Percentiles rank a stretch among this genome's conserved stretches.
These are phyloP conservation scores for Hypotaenidia philippensis DNA, from an alignment of 2,797 vertebrate genomes.

Conservation along the genomic window DNA sequence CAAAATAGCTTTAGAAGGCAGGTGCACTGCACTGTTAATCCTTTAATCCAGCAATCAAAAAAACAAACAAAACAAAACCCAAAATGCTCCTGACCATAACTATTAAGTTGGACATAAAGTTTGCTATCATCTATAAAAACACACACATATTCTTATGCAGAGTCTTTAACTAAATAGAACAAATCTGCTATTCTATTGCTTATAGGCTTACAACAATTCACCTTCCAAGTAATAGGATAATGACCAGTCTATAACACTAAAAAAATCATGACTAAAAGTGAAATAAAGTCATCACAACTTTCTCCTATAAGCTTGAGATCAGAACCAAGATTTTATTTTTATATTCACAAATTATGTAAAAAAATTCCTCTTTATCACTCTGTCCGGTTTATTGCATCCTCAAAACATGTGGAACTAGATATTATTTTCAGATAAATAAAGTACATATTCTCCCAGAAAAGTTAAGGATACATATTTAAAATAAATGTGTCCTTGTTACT, in stretches of 20 bases:
- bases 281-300: not conserved
- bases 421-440: not conserved
- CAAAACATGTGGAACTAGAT: not conserved
- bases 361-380: not conserved
- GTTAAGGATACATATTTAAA: not conserved
- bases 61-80: not conserved
- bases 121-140: not conserved
- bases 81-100: not conserved
- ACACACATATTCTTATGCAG: not conserved
- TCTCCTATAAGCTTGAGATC: not conserved
- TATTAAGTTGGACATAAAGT: not conserved
- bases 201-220: not conserved
- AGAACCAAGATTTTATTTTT: not conserved
- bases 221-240: not conserved
- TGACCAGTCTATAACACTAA: not conserved
- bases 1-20: not conserved
- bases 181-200: not conserved
- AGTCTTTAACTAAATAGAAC: not conserved
- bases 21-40: not conserved
- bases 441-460: not conserved
- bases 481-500: not conserved
- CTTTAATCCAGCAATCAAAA: not conserved
- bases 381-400: rapidly evolving
- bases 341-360: not conserved
- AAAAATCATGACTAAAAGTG: not conserved